These are phyloP conservation scores for Fopius arisanus DNA, from an alignment of 1,140 invertebrate genomes.

Conservation along the genomic window DNA sequence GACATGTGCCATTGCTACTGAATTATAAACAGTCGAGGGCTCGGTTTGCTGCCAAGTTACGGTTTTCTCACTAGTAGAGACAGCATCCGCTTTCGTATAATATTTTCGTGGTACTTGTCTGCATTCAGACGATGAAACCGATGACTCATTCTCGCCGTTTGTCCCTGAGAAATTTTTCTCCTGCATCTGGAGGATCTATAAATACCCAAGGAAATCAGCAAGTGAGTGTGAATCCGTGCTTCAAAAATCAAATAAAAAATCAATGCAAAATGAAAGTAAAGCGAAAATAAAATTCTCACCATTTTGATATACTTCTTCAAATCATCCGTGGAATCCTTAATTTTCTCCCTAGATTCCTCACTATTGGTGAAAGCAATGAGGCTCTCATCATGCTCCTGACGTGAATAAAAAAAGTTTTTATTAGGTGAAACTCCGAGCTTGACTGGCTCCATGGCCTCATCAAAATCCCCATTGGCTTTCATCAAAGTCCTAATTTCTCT, in stretches of 20 bases:
- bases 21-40: not conserved
- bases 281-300: slow-evolving; percentile 41
- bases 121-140: slow-evolving; percentile 46
- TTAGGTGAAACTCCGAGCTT: slow-evolving; percentile 41
- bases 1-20: not conserved
- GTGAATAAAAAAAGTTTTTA: slow-evolving; percentile 32
- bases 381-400: slow-evolving; percentile 49
- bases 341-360: slow-evolving; percentile 48
- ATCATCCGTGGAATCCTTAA: slow-evolving; percentile 52
- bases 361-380: slow-evolving; percentile 46
- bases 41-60: not conserved
- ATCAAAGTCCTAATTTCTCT: slow-evolving; percentile 42
- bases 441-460: slow-evolving; percentile 44
- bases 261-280: too few relatives aligned
- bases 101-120: slow-evolving; percentile 57
- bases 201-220: slow-evolving; percentile 19
- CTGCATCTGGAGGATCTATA: slow-evolving; percentile 58
- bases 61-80: not conserved
- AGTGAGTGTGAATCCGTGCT: not conserved
- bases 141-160: slow-evolving; percentile 29
- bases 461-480: slow-evolving; percentile 43
- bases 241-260: slow-evolving; percentile 8
- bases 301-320: slow-evolving; percentile 59
- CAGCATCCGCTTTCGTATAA: slow-evolving; percentile 49
- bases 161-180: slow-evolving; percentile 43